Base-by-base conservation (phyloP, 2,797 vertebrate genomes). In the Aeoliscus strigatus region DNA sequence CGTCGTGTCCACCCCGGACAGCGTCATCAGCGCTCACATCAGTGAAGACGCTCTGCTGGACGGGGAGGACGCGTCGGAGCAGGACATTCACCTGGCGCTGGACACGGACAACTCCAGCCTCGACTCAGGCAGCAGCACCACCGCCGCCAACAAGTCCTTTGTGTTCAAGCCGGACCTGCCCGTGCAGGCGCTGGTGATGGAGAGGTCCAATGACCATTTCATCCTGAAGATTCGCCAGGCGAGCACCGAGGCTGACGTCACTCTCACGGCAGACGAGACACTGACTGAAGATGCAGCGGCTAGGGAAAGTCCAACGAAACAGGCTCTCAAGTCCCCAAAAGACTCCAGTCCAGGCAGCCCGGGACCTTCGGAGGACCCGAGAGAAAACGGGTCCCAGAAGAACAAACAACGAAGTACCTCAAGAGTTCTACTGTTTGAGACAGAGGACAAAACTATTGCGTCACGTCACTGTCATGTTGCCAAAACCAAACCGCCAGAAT, bases 121-220 rank as follows among this genome's bases (percentile, higher is more conserved):
- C 37, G 84, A 78, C 32, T 94, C 93, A 0, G 89, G 83, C 62
- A 87, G 86, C 60, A 90, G 87, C 4, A 71, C 80, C 0, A 80
- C 81, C 0, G 30, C 43, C 0, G 47, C 48, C 14, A 56, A 48
- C 0, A n/a, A n/a, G n/a, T 38, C 75, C 1, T 83, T 97, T 47
- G 80, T 92, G 47, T 93, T 91, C 74, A 91, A 90, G 55, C 87
- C 92, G 4, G 90, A 93, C 63, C 56, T 94, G 3, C 92, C 92
- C 10, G 96, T 98, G 92, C 93, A 95, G 66, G 96, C 95, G 0
- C 89, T 96, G 14, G 93, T 99, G 61, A 95, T 93, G 90, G 96
- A 99, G 77, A 91, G 86, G 60, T 99, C 96, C 46, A 97, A 97
- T 0, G 94, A 98, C 54, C 95, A 97, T 55, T 98, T 99, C 29